phyloP scores from a whole-genome alignment of 2,888 invertebrate species.

The Eupithecia exiguata region DNA sequence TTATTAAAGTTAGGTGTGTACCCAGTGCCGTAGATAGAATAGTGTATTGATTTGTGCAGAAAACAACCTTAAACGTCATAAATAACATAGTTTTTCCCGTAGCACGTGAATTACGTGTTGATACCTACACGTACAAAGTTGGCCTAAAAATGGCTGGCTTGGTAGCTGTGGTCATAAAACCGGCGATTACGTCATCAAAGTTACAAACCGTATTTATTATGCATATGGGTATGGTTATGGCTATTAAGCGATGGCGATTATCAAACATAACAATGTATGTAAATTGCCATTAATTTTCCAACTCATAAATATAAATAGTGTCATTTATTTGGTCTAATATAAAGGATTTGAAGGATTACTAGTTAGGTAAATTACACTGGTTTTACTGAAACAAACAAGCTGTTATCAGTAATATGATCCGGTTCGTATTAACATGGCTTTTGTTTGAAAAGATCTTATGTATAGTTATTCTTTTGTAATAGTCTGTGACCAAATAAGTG shows the following conservation, averaged over 20 bases:
- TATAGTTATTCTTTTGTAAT: no score
- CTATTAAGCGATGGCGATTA: constrained; percentile 6
- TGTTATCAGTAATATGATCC: not conserved
- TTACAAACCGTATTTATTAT: not conserved
- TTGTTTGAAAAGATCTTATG: no score
- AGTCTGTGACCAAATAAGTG: no score
- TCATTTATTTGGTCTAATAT: not conserved
- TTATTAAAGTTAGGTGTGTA: no score
- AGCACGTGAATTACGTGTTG: not conserved
- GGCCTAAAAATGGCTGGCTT: not conserved
- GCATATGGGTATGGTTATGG: constrained; percentile 5
- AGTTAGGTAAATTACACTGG: not conserved
- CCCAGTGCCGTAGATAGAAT: not conserved
- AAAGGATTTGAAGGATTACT: not conserved
- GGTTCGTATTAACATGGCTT: no score
- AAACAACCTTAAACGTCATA: not conserved
- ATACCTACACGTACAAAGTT: constrained; percentile 4
- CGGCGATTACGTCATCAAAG: constrained; percentile 9
- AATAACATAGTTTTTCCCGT: not conserved
- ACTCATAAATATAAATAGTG: constrained; percentile 5
- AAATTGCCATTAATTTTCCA: constrained; percentile 1
- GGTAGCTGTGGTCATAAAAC: not conserved
- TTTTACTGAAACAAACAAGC: not conserved
- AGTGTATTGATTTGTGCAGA: not conserved
- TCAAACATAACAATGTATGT: not conserved